Evolutionary conservation across 2,888 invertebrate genomes (phyloP).

Genomic region (Chymomyza procnemis): DNA sequence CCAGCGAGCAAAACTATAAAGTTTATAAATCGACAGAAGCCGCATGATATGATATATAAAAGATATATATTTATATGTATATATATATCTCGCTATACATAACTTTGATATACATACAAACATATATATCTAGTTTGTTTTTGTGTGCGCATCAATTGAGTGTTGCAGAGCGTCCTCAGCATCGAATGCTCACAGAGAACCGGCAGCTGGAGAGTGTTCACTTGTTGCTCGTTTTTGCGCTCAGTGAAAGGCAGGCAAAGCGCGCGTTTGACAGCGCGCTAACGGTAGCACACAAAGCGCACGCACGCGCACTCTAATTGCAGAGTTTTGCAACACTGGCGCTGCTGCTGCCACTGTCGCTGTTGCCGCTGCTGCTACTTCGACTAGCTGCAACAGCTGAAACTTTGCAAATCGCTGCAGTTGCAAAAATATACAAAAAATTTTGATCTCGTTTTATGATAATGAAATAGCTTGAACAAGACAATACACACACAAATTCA

Average conservation of each 20-base stretch:
- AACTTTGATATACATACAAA: conserved; percentile 16
- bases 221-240: neutral
- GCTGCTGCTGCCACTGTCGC: neutral
- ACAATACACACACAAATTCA: neutral
- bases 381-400: neutral
- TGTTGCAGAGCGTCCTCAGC: neutral
- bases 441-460: conserved; percentile 57
- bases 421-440: conserved; percentile 45
- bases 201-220: neutral
- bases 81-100: too few relatives aligned
- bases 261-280: conserved; percentile 42
- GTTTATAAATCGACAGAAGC: conserved; percentile 59
- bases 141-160: neutral
- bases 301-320: conserved; percentile 40
- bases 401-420: conserved; percentile 17
- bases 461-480: conserved; percentile 40
- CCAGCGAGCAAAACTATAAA: conserved; percentile 37
- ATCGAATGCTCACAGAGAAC: neutral
- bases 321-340: conserved; percentile 52
- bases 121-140: conserved; percentile 28
- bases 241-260: conserved; percentile 32
- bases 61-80: conserved; percentile 4
- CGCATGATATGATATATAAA: conserved; percentile 46
- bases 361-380: neutral
- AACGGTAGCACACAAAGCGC: conserved; percentile 42